Base-by-base conservation (phyloP, 2,888 invertebrate species). In the Limnephilus marmoratus region DNA sequence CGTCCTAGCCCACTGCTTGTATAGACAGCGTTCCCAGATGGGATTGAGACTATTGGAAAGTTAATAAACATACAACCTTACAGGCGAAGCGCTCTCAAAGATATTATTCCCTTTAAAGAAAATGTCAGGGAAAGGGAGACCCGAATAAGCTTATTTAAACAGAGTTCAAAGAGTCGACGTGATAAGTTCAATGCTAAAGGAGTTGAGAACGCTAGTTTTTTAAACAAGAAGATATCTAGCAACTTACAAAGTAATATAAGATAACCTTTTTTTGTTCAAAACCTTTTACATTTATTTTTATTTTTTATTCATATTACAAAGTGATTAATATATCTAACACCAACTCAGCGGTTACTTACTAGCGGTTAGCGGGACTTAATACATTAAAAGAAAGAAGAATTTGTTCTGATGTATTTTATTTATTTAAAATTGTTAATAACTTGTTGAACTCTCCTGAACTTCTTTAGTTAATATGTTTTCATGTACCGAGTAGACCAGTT, bases 11-110 rank as follows among this genome's bases (percentile, higher is more conserved):
- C 85, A 24, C 85, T 18, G 41, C 41, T n/a, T n/a, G 5, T 24
- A 45, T 34, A 82, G 7, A 12, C 12, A 85, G 41, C 41, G 85
- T 85, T 45, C n/a, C 85, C 45, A 85, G 24, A 45, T n/a, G 85
- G 45, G 85, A 85, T 85, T 85, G 41, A 41, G 85, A 85, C 41
- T 85, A 85, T 85, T 41, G 85, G 37, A 85, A 85, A 85, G 85
- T 4, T 31, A 85, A 85, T 85, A 85, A 85, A 85, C 85, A 85
- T 41, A 85, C 85, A 24, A 41, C n/a, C 15, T 31, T 12, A 85
- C 18, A 41, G 85, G 12, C 11, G n/a, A 24, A n/a, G 68, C 31
- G 24, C 11, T 13, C 82, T 82, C 34, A 31, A 82, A 82, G 82
- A 18, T n/a, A 68, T 68, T 24, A 68, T n/a, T 24, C 68, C 68